phyloP scores from a whole-genome alignment of 2,113 vertebrate species.

The Deroptyus accipitrinus region DNA sequence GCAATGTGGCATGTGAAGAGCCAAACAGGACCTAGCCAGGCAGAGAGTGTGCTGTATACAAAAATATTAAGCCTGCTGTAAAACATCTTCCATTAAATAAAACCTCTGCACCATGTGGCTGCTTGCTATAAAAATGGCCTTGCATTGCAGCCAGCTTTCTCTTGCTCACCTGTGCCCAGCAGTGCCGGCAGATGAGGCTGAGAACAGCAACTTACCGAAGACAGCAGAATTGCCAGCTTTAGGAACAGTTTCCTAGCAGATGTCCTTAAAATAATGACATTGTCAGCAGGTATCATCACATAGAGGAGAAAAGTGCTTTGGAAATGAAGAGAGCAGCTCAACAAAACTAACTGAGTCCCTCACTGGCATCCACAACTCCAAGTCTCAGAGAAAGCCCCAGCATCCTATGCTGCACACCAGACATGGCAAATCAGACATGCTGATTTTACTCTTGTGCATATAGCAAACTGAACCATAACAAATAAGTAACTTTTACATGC shows the following conservation, averaged over 20 bases:
- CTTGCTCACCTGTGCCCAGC: neutral
- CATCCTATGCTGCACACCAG: fast-evolving
- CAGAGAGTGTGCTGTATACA: fast-evolving
- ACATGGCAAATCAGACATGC: fast-evolving
- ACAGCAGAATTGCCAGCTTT: neutral
- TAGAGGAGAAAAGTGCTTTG: neutral
- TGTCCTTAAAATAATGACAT: neutral
- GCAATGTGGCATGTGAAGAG: fast-evolving
- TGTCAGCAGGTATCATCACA: neutral
- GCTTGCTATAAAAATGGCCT: neutral
- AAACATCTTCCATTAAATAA: neutral
- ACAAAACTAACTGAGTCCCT: neutral
- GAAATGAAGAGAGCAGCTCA: neutral
- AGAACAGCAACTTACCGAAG: fast-evolving
- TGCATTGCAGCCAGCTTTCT: neutral
- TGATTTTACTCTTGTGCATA: neutral
- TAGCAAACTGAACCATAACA: neutral
- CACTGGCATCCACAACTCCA: neutral
- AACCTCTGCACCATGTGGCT: fast-evolving
- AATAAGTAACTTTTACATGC: neutral
- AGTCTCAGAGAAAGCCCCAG: neutral
- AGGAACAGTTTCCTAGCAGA: neutral
- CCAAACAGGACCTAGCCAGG: neutral
- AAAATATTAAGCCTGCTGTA: neutral
- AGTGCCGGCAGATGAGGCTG: neutral